Evolutionary conservation across 2,888 invertebrate genomes (phyloP).

Genomic region (Agonopterix alstromeriana): DNA sequence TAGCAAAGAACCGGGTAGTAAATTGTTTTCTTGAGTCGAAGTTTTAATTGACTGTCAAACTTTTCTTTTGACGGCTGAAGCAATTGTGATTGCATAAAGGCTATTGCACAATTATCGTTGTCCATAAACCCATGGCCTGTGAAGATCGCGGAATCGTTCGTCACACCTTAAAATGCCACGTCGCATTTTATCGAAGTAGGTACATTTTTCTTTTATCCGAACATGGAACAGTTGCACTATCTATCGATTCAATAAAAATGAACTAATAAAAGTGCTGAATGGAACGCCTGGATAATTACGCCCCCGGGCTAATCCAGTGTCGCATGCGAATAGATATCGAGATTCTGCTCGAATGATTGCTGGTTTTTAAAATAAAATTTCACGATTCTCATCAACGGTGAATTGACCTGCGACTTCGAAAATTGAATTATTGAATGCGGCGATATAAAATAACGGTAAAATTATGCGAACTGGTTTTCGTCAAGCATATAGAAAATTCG

Average conservation of each 20-base stretch:
- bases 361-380: no score
- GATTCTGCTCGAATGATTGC: no score
- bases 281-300: no score
- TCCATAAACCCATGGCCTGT: slow-evolving; percentile 4
- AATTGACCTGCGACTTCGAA: slow-evolving; percentile 4
- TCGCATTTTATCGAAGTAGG: background rate
- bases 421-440: slow-evolving; percentile 1
- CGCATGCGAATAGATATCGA: no score
- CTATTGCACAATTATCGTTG: slow-evolving; percentile 6
- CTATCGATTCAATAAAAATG: background rate
- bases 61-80: background rate
- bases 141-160: slow-evolving; percentile 7
- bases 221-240: background rate
- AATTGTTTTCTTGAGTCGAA: no score
- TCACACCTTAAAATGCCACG: background rate
- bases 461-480: background rate
- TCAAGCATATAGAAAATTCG: background rate
- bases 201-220: background rate
- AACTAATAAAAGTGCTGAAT: no score
- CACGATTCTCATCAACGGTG: slow-evolving; percentile 2
- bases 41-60: no score
- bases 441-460: background rate
- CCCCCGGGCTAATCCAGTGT: no score
- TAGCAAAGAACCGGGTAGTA: no score
- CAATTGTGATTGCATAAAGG: slow-evolving; percentile 7